phyloP scores from a whole-genome alignment of 2,113 vertebrate genomes.

The Halcyon senegalensis region DNA sequence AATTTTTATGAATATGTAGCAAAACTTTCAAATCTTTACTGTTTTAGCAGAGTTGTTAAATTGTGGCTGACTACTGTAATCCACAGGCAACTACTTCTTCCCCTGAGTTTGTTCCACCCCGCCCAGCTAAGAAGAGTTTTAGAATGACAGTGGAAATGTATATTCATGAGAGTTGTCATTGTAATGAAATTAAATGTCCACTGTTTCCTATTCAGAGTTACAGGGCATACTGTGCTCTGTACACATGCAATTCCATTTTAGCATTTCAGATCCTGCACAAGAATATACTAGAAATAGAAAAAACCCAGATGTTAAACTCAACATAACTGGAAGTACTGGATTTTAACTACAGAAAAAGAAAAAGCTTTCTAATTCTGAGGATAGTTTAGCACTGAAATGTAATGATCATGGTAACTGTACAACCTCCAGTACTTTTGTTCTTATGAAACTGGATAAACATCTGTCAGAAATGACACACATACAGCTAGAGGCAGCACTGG shows the following conservation, averaged over 20 bases:
- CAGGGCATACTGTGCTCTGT: neutral
- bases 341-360: neutral
- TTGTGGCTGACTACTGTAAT: neutral
- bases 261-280: neutral
- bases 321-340: neutral
- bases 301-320: neutral
- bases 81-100: neutral
- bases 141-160: neutral
- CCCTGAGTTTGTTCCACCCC: neutral
- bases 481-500: neutral
- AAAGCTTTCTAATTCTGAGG: neutral
- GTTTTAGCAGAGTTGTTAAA: neutral
- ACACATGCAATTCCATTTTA: neutral
- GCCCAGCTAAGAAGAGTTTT: neutral
- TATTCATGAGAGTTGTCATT: neutral
- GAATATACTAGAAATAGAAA: neutral
- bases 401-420: neutral
- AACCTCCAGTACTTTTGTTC: neutral
- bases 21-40: neutral
- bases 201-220: neutral
- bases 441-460: neutral
- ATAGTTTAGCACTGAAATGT: neutral
- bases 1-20: accelerated
- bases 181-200: neutral
- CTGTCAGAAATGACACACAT: neutral